Percentiles rank a stretch among this genome's conserved stretches.
phyloP scores from a whole-genome alignment of 2,888 invertebrate genomes.

The Morpho achilles region DNA sequence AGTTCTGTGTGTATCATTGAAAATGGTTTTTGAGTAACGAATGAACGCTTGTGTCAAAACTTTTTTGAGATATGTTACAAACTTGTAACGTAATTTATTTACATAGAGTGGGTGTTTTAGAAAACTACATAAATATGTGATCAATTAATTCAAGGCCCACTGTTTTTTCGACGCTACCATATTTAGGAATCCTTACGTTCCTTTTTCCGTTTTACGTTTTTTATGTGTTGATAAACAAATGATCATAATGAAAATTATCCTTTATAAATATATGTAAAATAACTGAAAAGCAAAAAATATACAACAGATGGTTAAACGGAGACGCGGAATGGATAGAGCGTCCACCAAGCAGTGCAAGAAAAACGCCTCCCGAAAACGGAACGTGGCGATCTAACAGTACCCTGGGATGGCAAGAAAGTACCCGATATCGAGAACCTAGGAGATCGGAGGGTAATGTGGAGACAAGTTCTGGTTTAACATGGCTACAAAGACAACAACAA shows the following conservation, averaged over 20 bases:
- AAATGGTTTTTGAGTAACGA: neutral
- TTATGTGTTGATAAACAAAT: no score
- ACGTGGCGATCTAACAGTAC: slow-evolving; percentile 66
- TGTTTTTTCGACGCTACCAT: no score
- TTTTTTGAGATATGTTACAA: neutral
- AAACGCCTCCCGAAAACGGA: slow-evolving; percentile 57
- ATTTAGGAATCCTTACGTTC: no score
- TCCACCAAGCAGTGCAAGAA: slow-evolving; percentile 49
- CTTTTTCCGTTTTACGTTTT: no score
- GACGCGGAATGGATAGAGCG: slow-evolving; percentile 65
- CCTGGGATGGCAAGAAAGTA: slow-evolving; percentile 62
- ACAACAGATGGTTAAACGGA: slow-evolving; percentile 65
- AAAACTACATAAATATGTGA: slow-evolving; percentile 6
- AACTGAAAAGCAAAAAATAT: neutral
- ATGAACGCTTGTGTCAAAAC: neutral
- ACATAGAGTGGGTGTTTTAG: slow-evolving; percentile 10
- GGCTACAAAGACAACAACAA: slow-evolving; percentile 91
- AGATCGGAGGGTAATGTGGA: slow-evolving; percentile 61
- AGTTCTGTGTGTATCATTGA: neutral
- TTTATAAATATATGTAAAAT: neutral
- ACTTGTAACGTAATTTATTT: slow-evolving; percentile 6
- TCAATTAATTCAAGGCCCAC: slow-evolving; percentile 10
- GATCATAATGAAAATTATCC: no score
- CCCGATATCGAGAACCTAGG: slow-evolving; percentile 55
- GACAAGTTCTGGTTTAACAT: slow-evolving; percentile 81